Conservation (phyloP, 2,113 vertebrate genomes). For the Asarcornis scutulata region DNA sequence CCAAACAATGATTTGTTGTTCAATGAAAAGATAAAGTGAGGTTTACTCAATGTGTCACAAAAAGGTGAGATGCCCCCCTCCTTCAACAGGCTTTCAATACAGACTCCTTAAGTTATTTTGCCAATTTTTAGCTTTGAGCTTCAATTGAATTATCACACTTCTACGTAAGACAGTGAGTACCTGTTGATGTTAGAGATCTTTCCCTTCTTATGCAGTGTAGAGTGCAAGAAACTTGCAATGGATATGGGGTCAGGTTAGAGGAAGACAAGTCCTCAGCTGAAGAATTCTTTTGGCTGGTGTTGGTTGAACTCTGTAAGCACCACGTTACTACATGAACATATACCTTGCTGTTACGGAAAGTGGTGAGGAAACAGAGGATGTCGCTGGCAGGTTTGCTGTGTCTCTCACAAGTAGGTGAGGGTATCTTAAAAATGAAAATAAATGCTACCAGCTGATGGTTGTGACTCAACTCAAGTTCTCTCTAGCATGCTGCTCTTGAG, state of each 20-base stretch:
- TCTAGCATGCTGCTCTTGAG: not conserved
- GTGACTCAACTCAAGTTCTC: not conserved
- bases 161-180: not conserved
- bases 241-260: not conserved
- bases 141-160: not conserved
- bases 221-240: not conserved
- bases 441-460: not conserved
- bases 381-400: not conserved
- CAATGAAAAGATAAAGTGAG: not conserved
- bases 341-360: not conserved
- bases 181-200: not conserved
- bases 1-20: not conserved
- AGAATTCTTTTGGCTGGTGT: not conserved
- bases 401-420: not conserved
- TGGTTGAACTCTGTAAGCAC: not conserved
- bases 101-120: not conserved
- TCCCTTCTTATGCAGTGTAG: fast-evolving
- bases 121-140: not conserved
- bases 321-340: not conserved
- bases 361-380: not conserved
- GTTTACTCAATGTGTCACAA: fast-evolving
- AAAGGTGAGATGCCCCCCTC: not conserved
- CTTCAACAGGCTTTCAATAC: not conserved
- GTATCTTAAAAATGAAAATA: not conserved
- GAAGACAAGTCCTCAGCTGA: not conserved